Evolutionary conservation across 2,797 vertebrate species (phyloP).

Genomic region (Galago senegalensis): DNA sequence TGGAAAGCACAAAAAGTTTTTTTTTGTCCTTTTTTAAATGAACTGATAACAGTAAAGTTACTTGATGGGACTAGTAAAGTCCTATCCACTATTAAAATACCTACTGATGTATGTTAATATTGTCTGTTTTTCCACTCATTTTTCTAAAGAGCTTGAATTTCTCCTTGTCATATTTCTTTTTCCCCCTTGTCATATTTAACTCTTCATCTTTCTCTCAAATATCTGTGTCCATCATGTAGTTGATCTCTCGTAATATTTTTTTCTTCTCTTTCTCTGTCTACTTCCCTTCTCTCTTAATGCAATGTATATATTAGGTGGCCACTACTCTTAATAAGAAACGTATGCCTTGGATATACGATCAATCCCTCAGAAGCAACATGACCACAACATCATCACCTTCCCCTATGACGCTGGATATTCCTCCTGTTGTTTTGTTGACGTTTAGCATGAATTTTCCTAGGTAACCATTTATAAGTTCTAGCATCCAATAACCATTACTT

Average conservation of each 20-base stretch:
- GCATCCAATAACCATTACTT: neutral
- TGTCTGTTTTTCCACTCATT: neutral
- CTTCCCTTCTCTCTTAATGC: neutral
- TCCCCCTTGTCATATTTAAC: neutral
- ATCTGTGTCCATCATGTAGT: neutral
- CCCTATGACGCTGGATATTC: neutral
- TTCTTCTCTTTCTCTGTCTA: neutral
- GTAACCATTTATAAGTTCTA: neutral
- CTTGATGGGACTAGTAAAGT: neutral
- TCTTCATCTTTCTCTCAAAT: neutral
- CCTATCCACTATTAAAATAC: neutral
- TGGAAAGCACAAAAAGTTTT: neutral
- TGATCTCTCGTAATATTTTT: neutral
- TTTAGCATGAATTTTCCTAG: neutral
- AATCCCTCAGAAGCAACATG: neutral
- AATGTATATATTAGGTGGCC: neutral
- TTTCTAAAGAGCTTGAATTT: neutral
- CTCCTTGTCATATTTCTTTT: neutral
- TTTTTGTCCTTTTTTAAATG: conserved; percentile 3
- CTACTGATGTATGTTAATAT: neutral
- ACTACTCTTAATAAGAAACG: neutral
- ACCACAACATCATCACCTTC: neutral
- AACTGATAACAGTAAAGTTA: conserved; percentile 31
- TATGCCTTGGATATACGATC: neutral
- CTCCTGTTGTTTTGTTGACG: neutral